A percentile compares a stretch with the other conserved stretches of the same genome.
Evolutionary conservation across 2,113 vertebrate species (phyloP).

Genomic region (Alosa alosa): DNA sequence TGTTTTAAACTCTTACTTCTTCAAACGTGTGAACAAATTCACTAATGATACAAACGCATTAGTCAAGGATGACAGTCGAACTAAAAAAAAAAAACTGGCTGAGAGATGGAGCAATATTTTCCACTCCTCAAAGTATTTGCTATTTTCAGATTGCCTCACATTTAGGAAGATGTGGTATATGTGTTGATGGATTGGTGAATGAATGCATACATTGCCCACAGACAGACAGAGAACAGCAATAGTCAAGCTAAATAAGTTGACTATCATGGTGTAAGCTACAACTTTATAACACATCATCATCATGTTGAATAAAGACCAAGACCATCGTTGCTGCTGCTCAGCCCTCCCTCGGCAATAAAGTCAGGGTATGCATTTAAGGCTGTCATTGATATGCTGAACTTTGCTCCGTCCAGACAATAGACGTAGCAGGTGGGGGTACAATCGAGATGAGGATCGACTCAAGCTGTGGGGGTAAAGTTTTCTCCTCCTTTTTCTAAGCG

Average conservation of each 20-base stretch:
- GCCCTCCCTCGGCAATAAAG: constrained; percentile 56
- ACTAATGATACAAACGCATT: constrained; percentile 25
- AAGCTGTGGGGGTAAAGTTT: constrained; percentile 63
- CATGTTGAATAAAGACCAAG: neutral
- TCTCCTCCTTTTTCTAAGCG: constrained; percentile 36
- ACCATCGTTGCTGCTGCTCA: neutral
- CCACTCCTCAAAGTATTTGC: neutral
- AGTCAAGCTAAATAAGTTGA: neutral
- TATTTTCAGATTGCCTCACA: neutral
- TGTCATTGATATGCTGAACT: constrained; percentile 61
- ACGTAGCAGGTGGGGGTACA: constrained; percentile 84
- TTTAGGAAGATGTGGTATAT: neutral
- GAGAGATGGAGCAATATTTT: neutral
- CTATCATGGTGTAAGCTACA: constrained; percentile 3
- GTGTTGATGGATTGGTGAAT: neutral
- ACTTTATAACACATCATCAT: constrained; percentile 17
- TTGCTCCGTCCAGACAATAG: constrained; percentile 65
- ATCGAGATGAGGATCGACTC: constrained; percentile 60
- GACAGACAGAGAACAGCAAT: neutral
- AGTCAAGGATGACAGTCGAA: neutral
- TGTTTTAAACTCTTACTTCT: constrained; percentile 19
- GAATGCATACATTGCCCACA: neutral
- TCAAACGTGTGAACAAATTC: constrained; percentile 29
- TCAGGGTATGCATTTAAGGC: constrained; percentile 76
- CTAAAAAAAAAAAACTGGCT: neutral